Evolutionary conservation across 2,113 vertebrate genomes (phyloP).

Genomic region (Cynocephalus volans): DNA sequence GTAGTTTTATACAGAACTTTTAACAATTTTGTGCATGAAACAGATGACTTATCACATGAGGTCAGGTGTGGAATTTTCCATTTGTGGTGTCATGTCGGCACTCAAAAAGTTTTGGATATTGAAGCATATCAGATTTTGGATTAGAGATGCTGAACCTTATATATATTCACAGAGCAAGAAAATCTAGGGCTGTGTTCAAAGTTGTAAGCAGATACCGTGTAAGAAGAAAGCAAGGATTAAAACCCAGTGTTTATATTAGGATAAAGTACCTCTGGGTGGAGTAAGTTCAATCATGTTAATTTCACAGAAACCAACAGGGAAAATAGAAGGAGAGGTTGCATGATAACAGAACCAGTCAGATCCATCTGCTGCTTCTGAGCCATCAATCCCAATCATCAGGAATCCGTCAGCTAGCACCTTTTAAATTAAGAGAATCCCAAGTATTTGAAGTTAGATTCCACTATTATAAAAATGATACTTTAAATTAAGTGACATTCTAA

Average conservation of each 20-base stretch:
- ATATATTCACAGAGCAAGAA: not conserved
- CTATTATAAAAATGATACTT: constrained; percentile 18
- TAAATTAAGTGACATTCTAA: constrained; percentile 20
- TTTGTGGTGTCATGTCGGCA: too few relatives aligned
- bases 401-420: constrained; percentile 99
- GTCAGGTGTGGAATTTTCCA: too few relatives aligned
- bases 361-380: constrained; percentile 98
- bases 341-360: constrained; percentile 99
- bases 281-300: constrained; percentile 99
- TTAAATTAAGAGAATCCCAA: constrained; percentile 77
- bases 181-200: not conserved
- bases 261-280: constrained; percentile 96
- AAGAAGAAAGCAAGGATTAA: constrained; percentile 26
- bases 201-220: not conserved
- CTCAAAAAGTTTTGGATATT: too few relatives aligned
- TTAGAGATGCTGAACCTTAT: too few relatives aligned
- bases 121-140: too few relatives aligned
- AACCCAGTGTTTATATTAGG: constrained; percentile 31
- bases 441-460: constrained; percentile 58
- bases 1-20: too few relatives aligned
- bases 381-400: constrained; percentile 99
- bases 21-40: too few relatives aligned
- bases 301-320: constrained; percentile 99
- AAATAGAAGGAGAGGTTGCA: constrained; percentile 97
- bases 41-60: too few relatives aligned